Evolutionary conservation across 2,113 vertebrate species (phyloP).

Genomic region (Castor canadensis): DNA sequence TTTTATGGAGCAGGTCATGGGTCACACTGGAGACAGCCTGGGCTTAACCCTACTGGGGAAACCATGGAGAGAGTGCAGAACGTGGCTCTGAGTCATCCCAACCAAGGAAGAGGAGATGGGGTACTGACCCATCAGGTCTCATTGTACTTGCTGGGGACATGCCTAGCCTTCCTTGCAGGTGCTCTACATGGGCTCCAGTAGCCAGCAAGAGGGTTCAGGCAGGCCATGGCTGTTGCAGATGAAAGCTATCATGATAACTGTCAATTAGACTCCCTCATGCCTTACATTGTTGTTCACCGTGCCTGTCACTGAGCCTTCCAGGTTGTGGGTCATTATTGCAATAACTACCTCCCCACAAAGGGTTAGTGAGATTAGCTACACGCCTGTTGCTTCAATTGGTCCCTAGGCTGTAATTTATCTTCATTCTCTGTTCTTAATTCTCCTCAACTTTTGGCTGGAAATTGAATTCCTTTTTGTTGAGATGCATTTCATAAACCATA

Average conservation of each 20-base stretch:
- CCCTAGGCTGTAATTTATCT: background rate
- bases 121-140: background rate
- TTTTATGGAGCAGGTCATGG: background rate
- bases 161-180: too few relatives aligned
- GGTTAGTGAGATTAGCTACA: background rate
- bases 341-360: too few relatives aligned
- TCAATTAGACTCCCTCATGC: background rate
- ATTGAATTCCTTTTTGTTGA: background rate
- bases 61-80: background rate
- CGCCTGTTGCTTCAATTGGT: background rate
- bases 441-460: background rate
- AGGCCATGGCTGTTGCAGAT: background rate
- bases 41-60: background rate
- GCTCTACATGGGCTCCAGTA: background rate
- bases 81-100: background rate
- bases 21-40: too few relatives aligned
- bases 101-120: too few relatives aligned
- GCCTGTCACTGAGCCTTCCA: background rate
- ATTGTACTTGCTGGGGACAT: background rate
- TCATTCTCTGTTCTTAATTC: background rate
- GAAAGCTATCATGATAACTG: too few relatives aligned
- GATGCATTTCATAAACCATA: background rate
- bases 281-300: background rate
- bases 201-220: background rate
- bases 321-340: background rate